A percentile compares a stretch with the other conserved stretches of the same genome.
phyloP scores from a whole-genome alignment of 2,888 invertebrate genomes.

The Amphipyra tragopoginis region DNA sequence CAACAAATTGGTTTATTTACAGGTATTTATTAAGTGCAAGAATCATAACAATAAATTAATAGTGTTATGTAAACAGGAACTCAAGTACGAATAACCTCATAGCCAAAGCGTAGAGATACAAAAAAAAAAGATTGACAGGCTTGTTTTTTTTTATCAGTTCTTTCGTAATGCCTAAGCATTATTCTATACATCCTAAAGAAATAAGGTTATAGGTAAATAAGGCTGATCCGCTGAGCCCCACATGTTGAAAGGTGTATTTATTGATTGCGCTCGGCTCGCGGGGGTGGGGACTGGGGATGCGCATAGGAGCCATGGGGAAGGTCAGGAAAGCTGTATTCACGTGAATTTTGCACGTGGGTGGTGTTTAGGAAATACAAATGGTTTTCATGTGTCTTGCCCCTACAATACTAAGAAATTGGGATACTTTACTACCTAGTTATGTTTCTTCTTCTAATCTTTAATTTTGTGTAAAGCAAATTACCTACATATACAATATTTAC shows the following conservation, averaged over 20 bases:
- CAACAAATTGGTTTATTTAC: neutral
- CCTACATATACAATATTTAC: no score
- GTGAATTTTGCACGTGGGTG: constrained; percentile 52
- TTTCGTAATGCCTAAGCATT: constrained; percentile 9
- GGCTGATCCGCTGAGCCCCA: constrained; percentile 57
- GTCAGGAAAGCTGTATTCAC: constrained; percentile 71
- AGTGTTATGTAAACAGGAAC: constrained; percentile 30
- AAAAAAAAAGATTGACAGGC: neutral
- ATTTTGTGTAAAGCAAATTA: no score
- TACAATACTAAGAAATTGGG: no score
- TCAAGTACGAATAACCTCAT: neutral
- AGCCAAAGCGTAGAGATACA: neutral
- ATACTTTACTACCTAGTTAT: no score
- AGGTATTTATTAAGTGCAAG: no score
- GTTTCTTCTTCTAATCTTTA: no score
- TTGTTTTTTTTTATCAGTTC: constrained; percentile 3
- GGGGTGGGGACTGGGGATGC: constrained; percentile 72
- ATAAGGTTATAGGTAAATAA: constrained; percentile 62
- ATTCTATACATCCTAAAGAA: constrained; percentile 16
- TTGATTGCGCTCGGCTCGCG: constrained; percentile 74
- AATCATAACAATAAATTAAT: neutral
- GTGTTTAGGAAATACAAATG: constrained; percentile 1
- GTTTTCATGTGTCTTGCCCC: neutral
- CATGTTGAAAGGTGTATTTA: constrained; percentile 72
- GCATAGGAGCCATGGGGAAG: constrained; percentile 74